Evolutionary conservation across 2,113 vertebrate species (phyloP).

Genomic region (Mugil cephalus): DNA sequence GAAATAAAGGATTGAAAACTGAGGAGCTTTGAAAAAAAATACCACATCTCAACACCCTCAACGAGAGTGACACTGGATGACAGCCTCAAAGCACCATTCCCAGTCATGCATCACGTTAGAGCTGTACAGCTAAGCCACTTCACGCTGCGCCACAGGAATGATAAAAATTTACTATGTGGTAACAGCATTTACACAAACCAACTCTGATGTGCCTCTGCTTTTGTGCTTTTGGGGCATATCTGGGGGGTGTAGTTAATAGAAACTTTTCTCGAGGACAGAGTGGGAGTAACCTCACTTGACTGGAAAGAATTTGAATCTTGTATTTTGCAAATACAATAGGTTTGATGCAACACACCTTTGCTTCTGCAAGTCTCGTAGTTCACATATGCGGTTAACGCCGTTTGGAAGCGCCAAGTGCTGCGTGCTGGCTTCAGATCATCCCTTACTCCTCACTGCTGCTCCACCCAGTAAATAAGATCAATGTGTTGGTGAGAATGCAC

Average conservation of each 20-base stretch:
- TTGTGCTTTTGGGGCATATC: background rate
- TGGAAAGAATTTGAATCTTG: too few relatives aligned
- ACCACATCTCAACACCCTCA: slow-evolving; percentile 1
- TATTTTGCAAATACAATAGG: too few relatives aligned
- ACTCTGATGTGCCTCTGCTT: slow-evolving; percentile 11
- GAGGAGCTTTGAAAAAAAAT: background rate
- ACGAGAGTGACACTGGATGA: slow-evolving; percentile 38
- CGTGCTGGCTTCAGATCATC: slow-evolving; percentile 11
- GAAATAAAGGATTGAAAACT: too few relatives aligned
- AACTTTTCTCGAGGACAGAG: slow-evolving; percentile 3
- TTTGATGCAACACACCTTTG: background rate
- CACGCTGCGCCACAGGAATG: slow-evolving; percentile 43
- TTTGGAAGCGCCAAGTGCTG: slow-evolving; percentile 11
- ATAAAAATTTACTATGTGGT: slow-evolving; percentile 39
- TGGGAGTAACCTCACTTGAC: background rate
- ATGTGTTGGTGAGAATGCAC: slow-evolving; percentile 9
- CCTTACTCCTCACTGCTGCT: background rate
- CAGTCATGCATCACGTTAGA: slow-evolving; percentile 14
- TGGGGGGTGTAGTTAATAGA: background rate
- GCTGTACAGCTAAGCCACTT: background rate
- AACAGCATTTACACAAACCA: slow-evolving; percentile 38
- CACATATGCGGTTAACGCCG: slow-evolving; percentile 30
- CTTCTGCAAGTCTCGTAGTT: background rate
- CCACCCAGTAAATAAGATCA: slow-evolving; percentile 35
- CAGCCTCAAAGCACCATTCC: slow-evolving; percentile 22